Conservation (phyloP, 2,797 vertebrate genomes). For the Myripristis murdjan region DNA sequence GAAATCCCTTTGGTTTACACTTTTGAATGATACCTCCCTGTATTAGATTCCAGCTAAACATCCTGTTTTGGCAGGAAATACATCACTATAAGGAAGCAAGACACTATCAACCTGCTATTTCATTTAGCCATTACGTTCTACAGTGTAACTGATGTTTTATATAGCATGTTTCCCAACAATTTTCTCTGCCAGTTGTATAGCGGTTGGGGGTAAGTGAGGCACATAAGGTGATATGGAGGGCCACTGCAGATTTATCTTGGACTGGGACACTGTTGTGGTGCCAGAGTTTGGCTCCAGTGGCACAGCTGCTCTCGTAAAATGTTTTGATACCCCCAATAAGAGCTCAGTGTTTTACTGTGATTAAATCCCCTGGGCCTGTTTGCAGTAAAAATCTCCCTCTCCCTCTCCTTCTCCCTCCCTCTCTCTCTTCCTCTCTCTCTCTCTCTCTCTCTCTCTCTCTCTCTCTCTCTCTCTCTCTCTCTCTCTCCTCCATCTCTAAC, state of each 20-base stretch:
- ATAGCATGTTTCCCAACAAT: conserved; percentile 32
- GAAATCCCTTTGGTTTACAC: no score
- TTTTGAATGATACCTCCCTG: no score
- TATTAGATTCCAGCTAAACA: no score
- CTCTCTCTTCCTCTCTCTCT: conserved; percentile 17
- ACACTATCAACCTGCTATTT: no score
- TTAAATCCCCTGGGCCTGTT: conserved; percentile 80
- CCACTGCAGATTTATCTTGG: conserved; percentile 71
- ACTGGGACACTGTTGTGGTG: conserved; percentile 66
- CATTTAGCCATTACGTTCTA: conserved; percentile 7
- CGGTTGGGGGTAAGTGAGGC: conserved; percentile 58
- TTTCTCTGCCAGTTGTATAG: conserved; percentile 43
- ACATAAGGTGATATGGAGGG: conserved; percentile 71
- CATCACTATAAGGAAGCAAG: no score
- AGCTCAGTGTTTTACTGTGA: conserved; percentile 83
- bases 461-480: not conserved
- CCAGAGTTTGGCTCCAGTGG: conserved; percentile 68
- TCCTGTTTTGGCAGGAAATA: no score
- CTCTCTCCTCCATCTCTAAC: conserved; percentile 33
- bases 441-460: conserved; percentile 4
- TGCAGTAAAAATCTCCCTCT: conserved; percentile 70
- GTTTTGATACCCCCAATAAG: conserved; percentile 82
- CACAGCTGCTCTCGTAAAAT: conserved; percentile 83
- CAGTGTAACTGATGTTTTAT: conserved; percentile 35
- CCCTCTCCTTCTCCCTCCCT: conserved; percentile 29